These are phyloP conservation scores for Kryptolebias ocellatus DNA, from an alignment of 2,797 vertebrate species.

Conservation along the genomic window DNA sequence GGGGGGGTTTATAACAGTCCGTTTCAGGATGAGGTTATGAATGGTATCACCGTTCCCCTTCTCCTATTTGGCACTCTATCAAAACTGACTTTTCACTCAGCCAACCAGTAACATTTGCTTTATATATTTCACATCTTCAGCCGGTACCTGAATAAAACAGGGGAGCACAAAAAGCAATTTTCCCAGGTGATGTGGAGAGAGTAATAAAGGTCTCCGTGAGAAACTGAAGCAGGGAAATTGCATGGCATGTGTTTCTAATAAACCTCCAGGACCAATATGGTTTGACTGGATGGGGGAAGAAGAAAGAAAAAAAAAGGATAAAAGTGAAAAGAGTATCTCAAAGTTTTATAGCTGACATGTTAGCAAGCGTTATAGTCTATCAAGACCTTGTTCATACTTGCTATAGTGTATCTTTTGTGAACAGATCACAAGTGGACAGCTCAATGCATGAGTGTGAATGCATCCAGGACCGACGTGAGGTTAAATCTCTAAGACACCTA, in stretches of 20 bases:
- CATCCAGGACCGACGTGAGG: too few relatives aligned
- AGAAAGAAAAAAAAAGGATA: not conserved
- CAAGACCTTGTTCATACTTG: not conserved
- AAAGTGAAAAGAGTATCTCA: not conserved
- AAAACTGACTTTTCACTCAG: not conserved
- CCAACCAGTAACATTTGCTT: not conserved
- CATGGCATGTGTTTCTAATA: not conserved
- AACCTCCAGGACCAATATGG: not conserved
- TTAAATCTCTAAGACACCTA: too few relatives aligned
- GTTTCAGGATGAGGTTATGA: conserved; percentile 22
- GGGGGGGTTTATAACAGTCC: conserved; percentile 16
- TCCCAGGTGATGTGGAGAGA: not conserved
- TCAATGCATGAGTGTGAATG: not conserved
- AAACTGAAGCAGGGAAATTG: not conserved
- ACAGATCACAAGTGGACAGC: not conserved
- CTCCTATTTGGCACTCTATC: conserved; percentile 4
- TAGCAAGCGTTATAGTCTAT: not conserved
- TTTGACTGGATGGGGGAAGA: conserved; percentile 1
- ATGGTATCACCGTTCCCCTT: not conserved
- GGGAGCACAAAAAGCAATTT: conserved; percentile 2
- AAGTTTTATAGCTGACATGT: not conserved
- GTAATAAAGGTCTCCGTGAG: not conserved
- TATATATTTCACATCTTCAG: conserved; percentile 7
- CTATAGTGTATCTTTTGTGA: not conserved
- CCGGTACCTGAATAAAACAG: conserved; percentile 1